phyloP scores from a whole-genome alignment of 1,140 invertebrate species.

The Bombus pyrosoma region DNA sequence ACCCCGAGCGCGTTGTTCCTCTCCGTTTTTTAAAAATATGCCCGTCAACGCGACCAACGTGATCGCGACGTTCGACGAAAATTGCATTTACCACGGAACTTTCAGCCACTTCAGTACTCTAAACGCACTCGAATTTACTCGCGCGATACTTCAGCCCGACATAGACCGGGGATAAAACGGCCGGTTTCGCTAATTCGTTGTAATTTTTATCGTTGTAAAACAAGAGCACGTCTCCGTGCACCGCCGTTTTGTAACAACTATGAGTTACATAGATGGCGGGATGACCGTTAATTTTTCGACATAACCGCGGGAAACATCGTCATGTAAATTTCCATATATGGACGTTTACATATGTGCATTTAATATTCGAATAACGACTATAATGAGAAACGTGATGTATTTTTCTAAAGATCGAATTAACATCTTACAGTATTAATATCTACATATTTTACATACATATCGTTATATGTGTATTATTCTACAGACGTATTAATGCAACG shows the following conservation, averaged over 20 bases:
- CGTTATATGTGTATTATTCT: not conserved
- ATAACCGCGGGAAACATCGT: not conserved
- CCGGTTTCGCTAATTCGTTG: not conserved
- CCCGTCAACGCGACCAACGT: not conserved
- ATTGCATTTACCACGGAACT: not conserved
- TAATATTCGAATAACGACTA: not conserved
- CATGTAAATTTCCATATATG: not conserved
- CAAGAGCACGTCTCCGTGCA: not conserved
- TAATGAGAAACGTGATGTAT: not conserved
- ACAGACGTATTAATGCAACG: not conserved
- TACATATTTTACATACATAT: too few species aligned
- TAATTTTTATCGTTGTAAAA: not conserved
- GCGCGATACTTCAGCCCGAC: not conserved
- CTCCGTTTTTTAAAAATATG: slow-evolving; percentile 12
- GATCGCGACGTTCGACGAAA: not conserved
- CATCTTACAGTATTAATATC: not conserved
- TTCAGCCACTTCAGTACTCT: not conserved
- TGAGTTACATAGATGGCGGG: slow-evolving; percentile 13
- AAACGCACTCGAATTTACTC: not conserved
- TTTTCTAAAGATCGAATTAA: not conserved
- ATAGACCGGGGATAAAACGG: not conserved
- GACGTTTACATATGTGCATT: not conserved
- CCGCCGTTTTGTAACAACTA: not conserved
- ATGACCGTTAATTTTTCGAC: not conserved
- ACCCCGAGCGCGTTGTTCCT: not conserved